Evolutionary conservation across 2,797 vertebrate genomes (phyloP).

Genomic region (Alcedo atthis): DNA sequence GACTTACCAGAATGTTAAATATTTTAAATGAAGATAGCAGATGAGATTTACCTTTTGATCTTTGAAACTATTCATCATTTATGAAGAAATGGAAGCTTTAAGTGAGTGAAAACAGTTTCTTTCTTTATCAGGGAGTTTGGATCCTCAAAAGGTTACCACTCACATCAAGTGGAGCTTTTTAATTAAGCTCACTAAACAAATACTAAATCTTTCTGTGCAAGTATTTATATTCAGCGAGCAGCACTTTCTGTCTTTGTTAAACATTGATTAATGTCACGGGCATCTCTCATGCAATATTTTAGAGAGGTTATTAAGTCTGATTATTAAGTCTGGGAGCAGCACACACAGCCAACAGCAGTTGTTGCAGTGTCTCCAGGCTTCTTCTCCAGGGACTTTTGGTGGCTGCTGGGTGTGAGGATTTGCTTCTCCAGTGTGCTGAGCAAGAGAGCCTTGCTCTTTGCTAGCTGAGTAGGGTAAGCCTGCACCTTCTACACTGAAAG

Average conservation of each 20-base stretch:
- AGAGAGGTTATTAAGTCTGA: slow-evolving; percentile 4
- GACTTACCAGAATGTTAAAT: not conserved
- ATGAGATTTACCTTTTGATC: slow-evolving; percentile 36
- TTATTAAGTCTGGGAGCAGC: slow-evolving; percentile 13
- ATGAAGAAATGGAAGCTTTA: not conserved
- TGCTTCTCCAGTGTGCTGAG: not conserved
- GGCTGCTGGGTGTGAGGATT: not conserved
- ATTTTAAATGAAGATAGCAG: slow-evolving; percentile 29
- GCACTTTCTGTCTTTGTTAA: slow-evolving; percentile 39
- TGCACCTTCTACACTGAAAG: not conserved
- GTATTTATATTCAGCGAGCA: slow-evolving; percentile 34
- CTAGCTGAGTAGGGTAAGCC: not conserved
- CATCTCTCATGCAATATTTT: slow-evolving; percentile 9
- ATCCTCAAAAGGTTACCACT: slow-evolving; percentile 30
- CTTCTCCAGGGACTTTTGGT: not conserved
- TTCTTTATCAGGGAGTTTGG: slow-evolving; percentile 33
- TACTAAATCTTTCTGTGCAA: slow-evolving; percentile 27
- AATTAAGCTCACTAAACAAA: slow-evolving; percentile 63
- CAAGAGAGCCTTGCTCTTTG: not conserved
- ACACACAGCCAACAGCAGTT: not conserved
- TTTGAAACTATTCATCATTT: not conserved
- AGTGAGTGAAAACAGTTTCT: slow-evolving; percentile 16
- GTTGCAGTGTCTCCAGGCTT: not conserved
- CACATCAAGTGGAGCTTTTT: slow-evolving; percentile 34
- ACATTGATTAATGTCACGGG: slow-evolving; percentile 35